Base-by-base conservation (phyloP, 2,113 vertebrate species). In the Dascyllus trimaculatus region DNA sequence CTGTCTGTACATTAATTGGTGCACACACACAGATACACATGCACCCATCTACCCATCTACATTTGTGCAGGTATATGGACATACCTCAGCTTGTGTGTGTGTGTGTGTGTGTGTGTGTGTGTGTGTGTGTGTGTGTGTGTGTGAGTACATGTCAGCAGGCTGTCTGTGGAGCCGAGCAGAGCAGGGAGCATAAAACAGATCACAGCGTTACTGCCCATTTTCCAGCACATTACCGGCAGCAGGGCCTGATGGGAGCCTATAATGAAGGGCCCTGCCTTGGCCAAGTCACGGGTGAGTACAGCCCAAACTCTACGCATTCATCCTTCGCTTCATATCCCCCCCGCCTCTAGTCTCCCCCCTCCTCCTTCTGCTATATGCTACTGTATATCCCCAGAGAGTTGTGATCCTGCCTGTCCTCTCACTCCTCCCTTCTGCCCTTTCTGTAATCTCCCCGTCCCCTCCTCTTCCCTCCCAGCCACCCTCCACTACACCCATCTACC, bases 171-270 rank as follows among this genome's bases (percentile, higher is more conserved):
- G 84, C 73, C 56, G 29, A 77, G 65, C 78, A 66, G 80, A 82
- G 81, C 75, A 77, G 71, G 45, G 68, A 67, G 81, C 85, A 87
- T 90, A 90, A 91, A 91, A 90, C 85, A 86, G 86, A 92, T 90
- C 67, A 85, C 72, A 88, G 78, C 22, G 73, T 85, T 90, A 80
- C 87, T 89, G 68, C 88, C 80, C 85, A 91, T 93, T 91, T 94
- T 91, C 90, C 90, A 87, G 71, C 86, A 92, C 91, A 92, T 93
- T 93, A 93, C 83, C 79, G 25, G 85, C 85, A 85, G 86, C 85
- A 84, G 68, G 78, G 83, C 83, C 88, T 91, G 85, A 92, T 92
- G 90, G 89, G 83, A 84, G 60, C 78, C 65, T 60, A 64, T 92
- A 89, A 93, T 90, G 88, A 92, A 88, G 72, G 76, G 60, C 32